Percentiles rank a stretch among this genome's conserved stretches.
These are phyloP conservation scores for Theocolax elegans DNA, from an alignment of 1,140 invertebrate genomes.

Conservation along the genomic window DNA sequence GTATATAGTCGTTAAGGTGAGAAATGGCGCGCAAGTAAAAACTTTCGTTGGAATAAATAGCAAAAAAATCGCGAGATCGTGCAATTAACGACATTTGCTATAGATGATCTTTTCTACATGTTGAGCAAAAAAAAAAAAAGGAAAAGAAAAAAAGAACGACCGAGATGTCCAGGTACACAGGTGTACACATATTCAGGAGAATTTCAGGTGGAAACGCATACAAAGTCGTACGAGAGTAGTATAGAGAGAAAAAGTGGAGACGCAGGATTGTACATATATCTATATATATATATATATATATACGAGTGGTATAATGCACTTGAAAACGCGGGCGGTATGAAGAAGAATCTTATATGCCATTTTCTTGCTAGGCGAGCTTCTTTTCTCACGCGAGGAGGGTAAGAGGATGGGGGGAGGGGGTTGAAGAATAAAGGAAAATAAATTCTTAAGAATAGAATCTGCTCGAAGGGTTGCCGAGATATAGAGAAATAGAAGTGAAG, in stretches of 20 bases:
- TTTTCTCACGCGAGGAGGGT: background rate
- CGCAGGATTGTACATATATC: too few relatives aligned
- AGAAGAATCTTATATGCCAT: constrained; percentile 20
- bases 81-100: constrained; percentile 21
- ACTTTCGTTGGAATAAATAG: background rate
- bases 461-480: background rate
- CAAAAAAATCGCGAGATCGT: background rate
- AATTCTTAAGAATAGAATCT: constrained; percentile 37
- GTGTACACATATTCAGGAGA: too few relatives aligned
- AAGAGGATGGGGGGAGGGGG: too few relatives aligned
- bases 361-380: constrained; percentile 3
- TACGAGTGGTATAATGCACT: too few relatives aligned
- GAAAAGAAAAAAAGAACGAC: too few relatives aligned
- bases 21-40: background rate
- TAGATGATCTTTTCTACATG: constrained; percentile 2
- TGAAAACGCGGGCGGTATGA: too few relatives aligned
- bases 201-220: too few relatives aligned
- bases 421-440: constrained; percentile 23
- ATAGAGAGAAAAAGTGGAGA: too few relatives aligned
- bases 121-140: too few relatives aligned
- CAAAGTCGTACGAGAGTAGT: too few relatives aligned
- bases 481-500: constrained; percentile 5
- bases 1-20: background rate
- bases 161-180: too few relatives aligned
- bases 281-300: too few relatives aligned